A percentile compares a stretch with the other conserved stretches of the same genome.
These are phyloP conservation scores for Anolis sagrei DNA, from an alignment of 2,113 vertebrate genomes.

Conservation along the genomic window DNA sequence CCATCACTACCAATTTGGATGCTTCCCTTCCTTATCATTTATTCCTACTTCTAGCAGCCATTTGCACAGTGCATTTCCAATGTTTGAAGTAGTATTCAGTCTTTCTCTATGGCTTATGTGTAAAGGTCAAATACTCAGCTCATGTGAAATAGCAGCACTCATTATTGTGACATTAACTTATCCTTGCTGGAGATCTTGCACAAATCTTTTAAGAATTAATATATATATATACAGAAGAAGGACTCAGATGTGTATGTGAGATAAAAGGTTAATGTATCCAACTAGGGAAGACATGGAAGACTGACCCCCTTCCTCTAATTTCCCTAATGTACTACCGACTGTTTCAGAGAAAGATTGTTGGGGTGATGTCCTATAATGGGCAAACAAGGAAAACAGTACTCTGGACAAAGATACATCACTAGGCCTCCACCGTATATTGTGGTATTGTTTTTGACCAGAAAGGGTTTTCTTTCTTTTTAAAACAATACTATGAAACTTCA, in stretches of 20 bases:
- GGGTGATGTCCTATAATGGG: not conserved
- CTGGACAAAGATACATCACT: not conserved
- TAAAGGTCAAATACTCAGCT: not conserved
- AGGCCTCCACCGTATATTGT: not conserved
- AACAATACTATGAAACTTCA: not conserved
- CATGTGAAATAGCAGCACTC: not conserved
- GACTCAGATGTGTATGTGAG: not conserved
- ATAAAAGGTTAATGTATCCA: constrained; percentile 6
- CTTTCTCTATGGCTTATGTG: not conserved
- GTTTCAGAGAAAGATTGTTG: not conserved
- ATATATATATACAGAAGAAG: not conserved
- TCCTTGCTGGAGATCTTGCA: not conserved
- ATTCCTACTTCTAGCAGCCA: not conserved
- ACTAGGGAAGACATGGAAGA: not conserved
- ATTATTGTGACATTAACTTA: not conserved
- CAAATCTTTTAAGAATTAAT: not conserved
- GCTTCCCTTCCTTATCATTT: not conserved
- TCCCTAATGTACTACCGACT: not conserved
- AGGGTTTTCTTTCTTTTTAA: not conserved
- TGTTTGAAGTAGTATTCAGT: not conserved
- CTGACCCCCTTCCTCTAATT: not conserved
- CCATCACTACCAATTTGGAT: not conserved
- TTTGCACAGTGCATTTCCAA: not conserved
- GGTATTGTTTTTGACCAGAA: not conserved
- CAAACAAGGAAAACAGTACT: not conserved